Base-by-base conservation (phyloP, 2,888 invertebrate genomes). In the Macropis europaea region DNA sequence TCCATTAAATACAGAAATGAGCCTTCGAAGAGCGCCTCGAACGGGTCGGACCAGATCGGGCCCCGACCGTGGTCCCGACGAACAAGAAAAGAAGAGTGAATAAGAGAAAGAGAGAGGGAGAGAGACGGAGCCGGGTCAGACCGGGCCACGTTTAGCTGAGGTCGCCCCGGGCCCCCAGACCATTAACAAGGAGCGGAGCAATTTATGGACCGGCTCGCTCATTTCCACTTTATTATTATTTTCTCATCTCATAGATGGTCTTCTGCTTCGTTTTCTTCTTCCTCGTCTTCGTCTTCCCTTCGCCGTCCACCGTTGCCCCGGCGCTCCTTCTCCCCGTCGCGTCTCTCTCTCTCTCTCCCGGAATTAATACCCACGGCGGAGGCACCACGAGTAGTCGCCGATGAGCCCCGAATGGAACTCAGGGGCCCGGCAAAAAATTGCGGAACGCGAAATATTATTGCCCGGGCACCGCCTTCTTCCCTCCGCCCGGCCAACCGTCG, bases 171-270 rank as follows among this genome's bases (percentile, higher is more conserved):
- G 88, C 86, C 84, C 83, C 84, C 84, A 85, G 88, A 88, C 88
- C 88, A 88, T 89, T 89, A 89, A 88, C 88, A 89, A 89, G 89
- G 87, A 89, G 88, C 88, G 85, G 86, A 88, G 86, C 88, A 89
- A 88, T 89, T 89, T 89, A 89, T 89, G 89, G 88, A 87, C 86
- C 85, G 86, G 84, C 86, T 88, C 86, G 85, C 88, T 89, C 88
- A 88, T 88, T 88, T 88, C 87, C 88, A 88, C 89, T 89, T 89
- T 87, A 89, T 89, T 89, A 89, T 89, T 89, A 89, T 89, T 89
- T 88, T 88, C 88, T 88, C 88, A 88, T 89, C 88, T 88, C 88
- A 87, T 87, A 88, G 88, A 88, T 86, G 84, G 84, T 85, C 82
- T 83, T 85, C 82, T 80, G 80, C 80, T 78, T 88, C 84, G 83